These are phyloP conservation scores for Calypte anna DNA, from an alignment of 2,113 vertebrate species.

Conservation along the genomic window DNA sequence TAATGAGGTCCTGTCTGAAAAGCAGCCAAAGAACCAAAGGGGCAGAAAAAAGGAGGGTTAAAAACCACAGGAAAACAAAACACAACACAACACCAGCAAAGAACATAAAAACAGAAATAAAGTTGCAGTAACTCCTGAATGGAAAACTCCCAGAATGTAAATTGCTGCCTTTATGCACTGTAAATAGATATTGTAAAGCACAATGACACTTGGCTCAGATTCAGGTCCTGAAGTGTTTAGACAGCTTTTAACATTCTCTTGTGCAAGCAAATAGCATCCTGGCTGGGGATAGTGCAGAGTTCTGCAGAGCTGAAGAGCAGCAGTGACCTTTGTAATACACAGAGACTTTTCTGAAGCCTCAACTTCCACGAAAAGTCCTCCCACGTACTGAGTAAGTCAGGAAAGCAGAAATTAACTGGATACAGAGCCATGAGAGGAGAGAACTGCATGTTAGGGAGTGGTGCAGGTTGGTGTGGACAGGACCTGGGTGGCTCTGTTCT, in stretches of 20 bases:
- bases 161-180: not conserved
- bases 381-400: not conserved
- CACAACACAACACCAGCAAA: not conserved
- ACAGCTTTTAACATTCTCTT: not conserved
- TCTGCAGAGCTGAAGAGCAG: not conserved
- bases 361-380: not conserved
- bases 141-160: not conserved
- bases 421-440: slow-evolving; percentile 39
- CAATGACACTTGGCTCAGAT: not conserved
- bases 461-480: too few species aligned
- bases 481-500: accelerated
- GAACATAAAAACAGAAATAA: not conserved
- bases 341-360: not conserved
- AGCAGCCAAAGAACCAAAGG: not conserved
- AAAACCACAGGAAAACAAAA: not conserved
- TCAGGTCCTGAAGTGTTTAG: not conserved
- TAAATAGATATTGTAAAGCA: not conserved
- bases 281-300: not conserved
- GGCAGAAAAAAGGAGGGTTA: not conserved
- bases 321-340: not conserved
- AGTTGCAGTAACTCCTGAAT: not conserved
- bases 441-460: not conserved
- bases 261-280: not conserved
- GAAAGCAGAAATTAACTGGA: slow-evolving; percentile 33
- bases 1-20: accelerated